Evolutionary conservation across 2,888 invertebrate genomes (phyloP), one percentile per base, ranked within the genome.

Genomic region (Pteria penguin): DNA sequence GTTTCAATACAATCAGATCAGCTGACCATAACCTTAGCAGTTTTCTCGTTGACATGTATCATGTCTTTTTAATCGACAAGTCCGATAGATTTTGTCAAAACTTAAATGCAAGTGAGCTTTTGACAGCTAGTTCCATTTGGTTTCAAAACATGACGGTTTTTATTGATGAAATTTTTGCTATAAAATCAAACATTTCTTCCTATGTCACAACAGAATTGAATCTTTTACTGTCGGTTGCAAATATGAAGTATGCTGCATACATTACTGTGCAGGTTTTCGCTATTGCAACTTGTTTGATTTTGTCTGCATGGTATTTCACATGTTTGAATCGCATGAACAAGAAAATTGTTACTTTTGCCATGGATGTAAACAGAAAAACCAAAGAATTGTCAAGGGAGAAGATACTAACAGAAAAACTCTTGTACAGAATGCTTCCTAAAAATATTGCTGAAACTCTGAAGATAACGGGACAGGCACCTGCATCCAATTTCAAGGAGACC

Each of bases 381-480:
- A 69, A 75, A 11, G 70, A 75, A 45, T 58, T 75, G n/a, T 52
- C 70, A 0, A 31, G 58, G 26, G 75, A 70, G 32, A 75, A 75
- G 52, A 55, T 57, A 3, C 54, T 32, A 4, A 70, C 75, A 0
- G 75, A 75, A 11, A 70, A 70, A n/a, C 32, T 76, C 5, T 57
- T 76, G 1, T 76, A 72, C 26, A 66, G 69, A 18, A 76, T 76
- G 76, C 33, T 76, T 29, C 76, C 76, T 5, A 22, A 4, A 36
- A 72, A 67, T 27, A 60, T 76, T 11, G 76, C 76, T 22, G 45
- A 61, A 4, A 24, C 31, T 2, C 52, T 76, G 55, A 71, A 72
- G 57, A 26, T 26, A 14, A 52, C 36, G 8, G 52, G 54, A 29
- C 26, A 29, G 2, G 29, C 32, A 2, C 67, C 71, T 11, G 71